These are phyloP conservation scores for Sparidentex hasta DNA, from an alignment of 2,797 vertebrate species.

Conservation along the genomic window DNA sequence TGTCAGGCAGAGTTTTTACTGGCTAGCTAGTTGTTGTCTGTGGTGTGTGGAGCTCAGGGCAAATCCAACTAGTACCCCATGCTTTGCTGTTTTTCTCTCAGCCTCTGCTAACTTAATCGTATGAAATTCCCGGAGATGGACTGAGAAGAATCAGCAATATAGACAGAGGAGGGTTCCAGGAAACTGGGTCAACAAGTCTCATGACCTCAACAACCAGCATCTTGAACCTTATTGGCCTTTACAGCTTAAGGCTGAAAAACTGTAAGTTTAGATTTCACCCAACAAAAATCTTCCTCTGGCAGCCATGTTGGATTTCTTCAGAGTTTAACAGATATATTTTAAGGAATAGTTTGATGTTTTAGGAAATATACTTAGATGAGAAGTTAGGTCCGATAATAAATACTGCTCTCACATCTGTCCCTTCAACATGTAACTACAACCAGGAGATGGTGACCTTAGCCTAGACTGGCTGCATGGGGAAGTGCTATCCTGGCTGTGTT, in stretches of 20 bases:
- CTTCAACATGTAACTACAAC: neutral
- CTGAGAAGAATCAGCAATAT: slow-evolving; percentile 43
- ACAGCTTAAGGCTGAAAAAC: neutral
- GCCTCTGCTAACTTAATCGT: slow-evolving; percentile 38
- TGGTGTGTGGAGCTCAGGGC: slow-evolving; percentile 58
- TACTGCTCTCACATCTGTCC: too few species aligned
- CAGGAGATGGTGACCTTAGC: neutral
- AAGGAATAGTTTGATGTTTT: neutral
- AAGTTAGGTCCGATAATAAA: neutral
- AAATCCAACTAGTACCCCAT: slow-evolving; percentile 28
- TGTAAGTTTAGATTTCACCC: neutral
- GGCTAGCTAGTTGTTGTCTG: slow-evolving; percentile 50
- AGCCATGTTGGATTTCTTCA: neutral
- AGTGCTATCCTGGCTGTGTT: neutral
- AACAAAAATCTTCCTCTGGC: neutral
- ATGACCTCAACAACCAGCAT: slow-evolving; percentile 1
- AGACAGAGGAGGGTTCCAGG: slow-evolving; percentile 6
- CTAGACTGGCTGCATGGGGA: neutral
- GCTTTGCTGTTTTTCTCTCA: slow-evolving; percentile 51
- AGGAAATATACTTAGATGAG: too few species aligned
- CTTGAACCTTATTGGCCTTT: neutral
- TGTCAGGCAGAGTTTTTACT: slow-evolving; percentile 31
- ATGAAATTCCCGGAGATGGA: slow-evolving; percentile 41
- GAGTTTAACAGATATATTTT: neutral
- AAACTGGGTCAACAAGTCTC: slow-evolving; percentile 23